Percentiles rank a stretch among this genome's conserved stretches.
These are phyloP conservation scores for Hyles euphorbiae DNA, from an alignment of 1,140 invertebrate genomes.

Conservation along the genomic window DNA sequence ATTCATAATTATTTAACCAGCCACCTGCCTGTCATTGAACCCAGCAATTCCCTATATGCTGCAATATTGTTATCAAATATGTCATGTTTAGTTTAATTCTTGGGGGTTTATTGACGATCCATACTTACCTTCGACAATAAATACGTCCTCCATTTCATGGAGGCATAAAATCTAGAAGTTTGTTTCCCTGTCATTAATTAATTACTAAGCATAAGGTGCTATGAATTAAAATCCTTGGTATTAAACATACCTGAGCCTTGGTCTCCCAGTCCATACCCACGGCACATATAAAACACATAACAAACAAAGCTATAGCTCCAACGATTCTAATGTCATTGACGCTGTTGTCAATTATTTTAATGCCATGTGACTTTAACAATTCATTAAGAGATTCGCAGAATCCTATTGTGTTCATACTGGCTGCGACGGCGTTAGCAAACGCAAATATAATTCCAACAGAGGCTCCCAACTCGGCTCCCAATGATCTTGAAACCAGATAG, in stretches of 20 bases:
- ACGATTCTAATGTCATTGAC: conserved; percentile 88
- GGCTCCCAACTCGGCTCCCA: conserved; percentile 98
- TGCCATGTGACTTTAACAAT: conserved; percentile 76
- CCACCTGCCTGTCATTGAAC: too few relatives aligned
- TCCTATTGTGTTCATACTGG: conserved; percentile 99
- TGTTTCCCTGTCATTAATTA: too few relatives aligned
- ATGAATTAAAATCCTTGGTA: too few relatives aligned
- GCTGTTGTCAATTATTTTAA: conserved; percentile 85
- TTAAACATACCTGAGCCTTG: conserved; percentile 77
- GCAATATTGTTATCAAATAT: too few relatives aligned
- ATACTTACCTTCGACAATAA: too few relatives aligned
- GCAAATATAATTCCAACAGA: conserved; percentile 98
- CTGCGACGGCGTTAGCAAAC: conserved; percentile 96
- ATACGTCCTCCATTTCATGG: too few relatives aligned
- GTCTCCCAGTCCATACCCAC: conserved; percentile 95
- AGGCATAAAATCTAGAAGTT: too few relatives aligned
- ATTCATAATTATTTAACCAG: too few relatives aligned
- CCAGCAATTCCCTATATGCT: too few relatives aligned
- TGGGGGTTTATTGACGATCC: too few relatives aligned
- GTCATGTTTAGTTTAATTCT: too few relatives aligned
- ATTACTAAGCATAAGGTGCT: too few relatives aligned
- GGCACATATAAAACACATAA: conserved; percentile 89
- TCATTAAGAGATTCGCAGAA: conserved; percentile 96
- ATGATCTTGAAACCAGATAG: conserved; percentile 96
- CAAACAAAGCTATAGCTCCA: conserved; percentile 82